Evolutionary conservation across 2,113 vertebrate genomes (phyloP).

Genomic region (Willisornis vidua): DNA sequence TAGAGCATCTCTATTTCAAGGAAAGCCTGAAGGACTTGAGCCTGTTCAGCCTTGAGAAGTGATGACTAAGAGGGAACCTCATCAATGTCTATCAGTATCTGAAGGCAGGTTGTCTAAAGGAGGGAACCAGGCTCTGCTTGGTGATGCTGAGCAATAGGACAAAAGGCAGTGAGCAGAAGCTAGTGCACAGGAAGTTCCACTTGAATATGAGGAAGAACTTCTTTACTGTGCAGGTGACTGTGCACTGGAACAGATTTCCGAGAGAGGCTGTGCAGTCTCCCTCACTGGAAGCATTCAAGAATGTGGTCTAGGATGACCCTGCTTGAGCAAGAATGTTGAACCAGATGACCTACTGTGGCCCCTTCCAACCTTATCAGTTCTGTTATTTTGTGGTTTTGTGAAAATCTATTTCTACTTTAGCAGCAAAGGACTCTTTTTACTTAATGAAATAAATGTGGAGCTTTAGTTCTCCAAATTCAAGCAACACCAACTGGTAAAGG

Average conservation of each 20-base stretch:
- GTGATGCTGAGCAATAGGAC: background rate
- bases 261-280: background rate
- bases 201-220: background rate
- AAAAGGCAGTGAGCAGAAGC: background rate
- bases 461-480: background rate
- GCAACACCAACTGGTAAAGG: background rate
- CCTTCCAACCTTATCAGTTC: background rate
- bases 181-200: background rate
- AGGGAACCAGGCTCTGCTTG: background rate
- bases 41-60: background rate
- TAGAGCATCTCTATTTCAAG: background rate
- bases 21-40: background rate
- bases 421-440: background rate
- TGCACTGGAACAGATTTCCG: background rate
- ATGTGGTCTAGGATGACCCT: background rate
- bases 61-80: background rate
- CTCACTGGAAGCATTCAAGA: background rate
- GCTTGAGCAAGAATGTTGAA: background rate
- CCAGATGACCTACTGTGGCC: background rate
- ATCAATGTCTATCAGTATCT: background rate
- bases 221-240: background rate
- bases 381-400: background rate
- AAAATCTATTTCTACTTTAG: background rate
- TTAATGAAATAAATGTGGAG: background rate
- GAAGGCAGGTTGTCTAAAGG: background rate